Percentiles rank a stretch among this genome's conserved stretches.
phyloP scores from a whole-genome alignment of 2,113 vertebrate genomes.

The Lynx canadensis region DNA sequence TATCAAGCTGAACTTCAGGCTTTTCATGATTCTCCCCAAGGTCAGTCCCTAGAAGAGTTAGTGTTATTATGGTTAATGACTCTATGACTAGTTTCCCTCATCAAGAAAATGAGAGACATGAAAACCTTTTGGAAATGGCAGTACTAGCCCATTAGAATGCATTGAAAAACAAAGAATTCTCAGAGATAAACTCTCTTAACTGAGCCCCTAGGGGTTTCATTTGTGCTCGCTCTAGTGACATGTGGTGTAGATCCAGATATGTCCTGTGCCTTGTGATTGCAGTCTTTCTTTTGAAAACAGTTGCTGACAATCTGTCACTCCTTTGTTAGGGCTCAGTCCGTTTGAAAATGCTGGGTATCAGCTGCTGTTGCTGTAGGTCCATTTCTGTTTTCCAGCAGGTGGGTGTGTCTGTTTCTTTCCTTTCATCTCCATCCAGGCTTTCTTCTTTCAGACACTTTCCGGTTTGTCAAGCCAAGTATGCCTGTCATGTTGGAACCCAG shows the following conservation, averaged over 20 bases:
- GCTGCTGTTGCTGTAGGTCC: conserved; percentile 79
- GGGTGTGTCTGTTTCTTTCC: conserved; percentile 76
- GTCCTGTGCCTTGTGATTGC: conserved; percentile 76
- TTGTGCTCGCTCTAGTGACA: conserved; percentile 68
- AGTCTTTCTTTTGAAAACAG: conserved; percentile 78
- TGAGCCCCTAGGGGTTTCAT: conserved; percentile 43
- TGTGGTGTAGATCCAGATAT: conserved; percentile 75
- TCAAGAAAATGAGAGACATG: conserved; percentile 28
- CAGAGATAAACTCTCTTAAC: conserved; percentile 39
- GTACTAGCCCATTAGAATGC: conserved; percentile 56
- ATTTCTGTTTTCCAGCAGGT: conserved; percentile 81
- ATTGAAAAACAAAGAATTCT: conserved; percentile 60
- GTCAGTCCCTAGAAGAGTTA: neutral
- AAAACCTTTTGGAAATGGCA: neutral
- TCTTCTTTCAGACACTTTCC: conserved; percentile 80
- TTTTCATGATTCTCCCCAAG: neutral
- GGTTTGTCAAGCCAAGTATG: conserved; percentile 80
- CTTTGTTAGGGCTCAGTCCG: conserved; percentile 66
- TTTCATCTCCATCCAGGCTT: conserved; percentile 81
- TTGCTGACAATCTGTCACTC: conserved; percentile 81
- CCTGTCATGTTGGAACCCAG: conserved; percentile 79
- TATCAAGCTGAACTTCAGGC: neutral
- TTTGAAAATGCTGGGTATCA: conserved; percentile 73
- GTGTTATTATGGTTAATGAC: neutral
- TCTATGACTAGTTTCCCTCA: neutral